These are phyloP conservation scores for Hemiprocne comata DNA, from an alignment of 2,113 vertebrate genomes.

Conservation along the genomic window DNA sequence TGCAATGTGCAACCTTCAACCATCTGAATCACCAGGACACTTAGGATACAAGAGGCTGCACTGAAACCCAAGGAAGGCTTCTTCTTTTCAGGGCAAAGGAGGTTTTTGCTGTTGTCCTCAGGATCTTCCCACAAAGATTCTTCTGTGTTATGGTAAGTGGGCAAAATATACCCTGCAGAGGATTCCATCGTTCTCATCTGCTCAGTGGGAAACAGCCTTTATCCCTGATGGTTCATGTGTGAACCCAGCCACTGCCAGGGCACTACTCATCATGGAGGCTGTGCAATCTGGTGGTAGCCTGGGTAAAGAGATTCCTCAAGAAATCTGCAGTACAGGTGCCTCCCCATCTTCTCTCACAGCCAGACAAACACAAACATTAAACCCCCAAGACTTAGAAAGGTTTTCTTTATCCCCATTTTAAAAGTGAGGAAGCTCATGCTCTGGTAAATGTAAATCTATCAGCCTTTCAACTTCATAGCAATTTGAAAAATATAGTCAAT, in stretches of 20 bases:
- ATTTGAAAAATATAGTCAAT: neutral
- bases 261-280: neutral
- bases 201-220: neutral
- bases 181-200: neutral
- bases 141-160: neutral
- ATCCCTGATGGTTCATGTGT: neutral
- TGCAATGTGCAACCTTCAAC: neutral
- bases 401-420: neutral
- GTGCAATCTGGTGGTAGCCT: neutral
- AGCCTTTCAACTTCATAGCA: neutral
- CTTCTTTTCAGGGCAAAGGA: neutral
- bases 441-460: neutral
- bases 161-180: neutral
- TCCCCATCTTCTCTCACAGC: neutral
- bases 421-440: neutral
- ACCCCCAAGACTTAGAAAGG: neutral
- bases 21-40: neutral
- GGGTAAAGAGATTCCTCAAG: neutral
- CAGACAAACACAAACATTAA: neutral
- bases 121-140: neutral
- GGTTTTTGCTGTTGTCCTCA: neutral
- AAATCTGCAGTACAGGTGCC: neutral
- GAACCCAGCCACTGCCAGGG: neutral
- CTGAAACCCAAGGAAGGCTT: neutral
- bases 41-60: neutral